Conservation (phyloP, 2,797 vertebrate genomes). For the Rhadinocentrus ornatus region DNA sequence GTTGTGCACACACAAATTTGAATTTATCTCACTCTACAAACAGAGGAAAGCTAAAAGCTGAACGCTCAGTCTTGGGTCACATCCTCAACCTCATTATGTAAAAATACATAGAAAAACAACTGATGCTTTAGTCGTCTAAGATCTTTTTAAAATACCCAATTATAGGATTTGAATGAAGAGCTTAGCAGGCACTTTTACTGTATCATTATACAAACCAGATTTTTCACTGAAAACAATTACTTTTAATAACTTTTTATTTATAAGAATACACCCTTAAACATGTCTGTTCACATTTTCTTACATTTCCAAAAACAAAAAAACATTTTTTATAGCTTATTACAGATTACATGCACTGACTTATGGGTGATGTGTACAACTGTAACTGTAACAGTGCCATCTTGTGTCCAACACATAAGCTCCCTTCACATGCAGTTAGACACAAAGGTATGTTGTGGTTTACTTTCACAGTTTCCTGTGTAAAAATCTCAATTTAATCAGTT, state of each 20-base stretch:
- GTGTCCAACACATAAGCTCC: constrained; percentile 43
- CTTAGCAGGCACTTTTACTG: background rate
- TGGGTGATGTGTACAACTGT: background rate
- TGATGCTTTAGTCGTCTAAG: background rate
- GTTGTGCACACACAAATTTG: constrained; percentile 9
- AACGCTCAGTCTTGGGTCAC: constrained; percentile 25
- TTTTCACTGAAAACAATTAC: background rate
- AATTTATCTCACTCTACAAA: constrained; percentile 27
- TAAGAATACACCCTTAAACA: constrained; percentile 3
- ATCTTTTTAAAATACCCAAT: too few species aligned
- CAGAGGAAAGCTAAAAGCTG: constrained; percentile 51
- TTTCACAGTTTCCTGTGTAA: background rate
- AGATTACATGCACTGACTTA: background rate
- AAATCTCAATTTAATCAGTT: background rate
- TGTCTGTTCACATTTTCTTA: constrained; percentile 7
- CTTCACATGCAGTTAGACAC: background rate
- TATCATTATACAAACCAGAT: too few species aligned
- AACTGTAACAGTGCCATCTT: constrained; percentile 67
- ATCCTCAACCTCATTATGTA: background rate
- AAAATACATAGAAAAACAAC: background rate
- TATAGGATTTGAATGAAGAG: background rate
- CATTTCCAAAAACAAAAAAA: background rate
- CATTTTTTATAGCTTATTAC: background rate
- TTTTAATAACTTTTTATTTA: background rate
- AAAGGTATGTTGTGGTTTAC: background rate